These are phyloP conservation scores for Drosophila atroscutellata DNA, from an alignment of 2,888 invertebrate genomes.

Conservation along the genomic window DNA sequence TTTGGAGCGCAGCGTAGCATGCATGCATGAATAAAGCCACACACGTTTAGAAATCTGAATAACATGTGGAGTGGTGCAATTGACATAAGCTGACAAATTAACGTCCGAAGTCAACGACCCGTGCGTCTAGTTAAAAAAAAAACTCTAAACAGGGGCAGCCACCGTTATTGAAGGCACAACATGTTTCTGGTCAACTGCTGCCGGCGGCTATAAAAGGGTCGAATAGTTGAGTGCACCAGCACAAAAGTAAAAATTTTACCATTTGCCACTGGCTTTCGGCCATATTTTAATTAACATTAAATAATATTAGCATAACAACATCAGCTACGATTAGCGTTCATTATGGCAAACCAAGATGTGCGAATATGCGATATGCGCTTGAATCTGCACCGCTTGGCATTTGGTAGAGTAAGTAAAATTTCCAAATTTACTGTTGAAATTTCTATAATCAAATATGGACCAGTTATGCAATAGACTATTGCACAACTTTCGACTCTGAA, in stretches of 20 bases:
- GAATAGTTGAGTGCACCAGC: conserved; percentile 43
- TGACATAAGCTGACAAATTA: conserved; percentile 65
- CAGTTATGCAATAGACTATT: not conserved
- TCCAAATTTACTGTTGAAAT: not conserved
- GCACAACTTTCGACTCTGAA: not conserved
- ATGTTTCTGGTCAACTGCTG: conserved; percentile 57
- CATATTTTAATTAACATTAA: conserved; percentile 68
- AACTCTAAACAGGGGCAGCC: conserved; percentile 32
- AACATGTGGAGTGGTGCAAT: conserved; percentile 43
- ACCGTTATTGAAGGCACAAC: conserved; percentile 71
- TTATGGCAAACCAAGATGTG: conserved; percentile 12
- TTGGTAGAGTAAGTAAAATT: conserved; percentile 2
- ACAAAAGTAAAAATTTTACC: conserved; percentile 50
- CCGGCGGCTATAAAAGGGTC: conserved; percentile 40
- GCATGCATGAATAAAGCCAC: conserved; percentile 38
- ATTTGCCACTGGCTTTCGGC: conserved; percentile 63
- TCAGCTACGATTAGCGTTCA: conserved; percentile 15
- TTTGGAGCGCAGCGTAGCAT: conserved; percentile 48
- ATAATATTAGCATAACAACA: conserved; percentile 44
- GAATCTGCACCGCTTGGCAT: not conserved
- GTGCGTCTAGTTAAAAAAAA: conserved; percentile 39
- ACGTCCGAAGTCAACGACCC: conserved; percentile 49
- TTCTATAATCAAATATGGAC: not conserved
- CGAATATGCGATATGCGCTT: not conserved
- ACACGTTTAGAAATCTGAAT: conserved; percentile 20